Percentiles rank a stretch among this genome's conserved stretches.
Conservation (phyloP, 1,140 invertebrate genomes). For the Scaptomyza hsui region DNA sequence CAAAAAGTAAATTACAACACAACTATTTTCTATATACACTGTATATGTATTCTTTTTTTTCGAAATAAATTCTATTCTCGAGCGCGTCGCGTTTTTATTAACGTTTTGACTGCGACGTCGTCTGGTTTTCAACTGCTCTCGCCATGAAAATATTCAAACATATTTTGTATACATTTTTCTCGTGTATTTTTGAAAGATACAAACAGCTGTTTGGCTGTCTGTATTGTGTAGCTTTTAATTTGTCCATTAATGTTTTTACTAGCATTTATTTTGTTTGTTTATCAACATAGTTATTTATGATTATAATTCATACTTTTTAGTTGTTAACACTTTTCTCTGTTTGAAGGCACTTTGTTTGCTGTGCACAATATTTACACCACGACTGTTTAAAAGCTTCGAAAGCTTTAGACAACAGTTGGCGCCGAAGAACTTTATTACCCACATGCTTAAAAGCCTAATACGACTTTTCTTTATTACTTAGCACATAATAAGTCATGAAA, state of each 20-base stretch:
- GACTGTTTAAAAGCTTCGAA: slow-evolving; percentile 26
- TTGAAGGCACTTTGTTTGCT: background rate
- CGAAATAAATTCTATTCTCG: slow-evolving; percentile 15
- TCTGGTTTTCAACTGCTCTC: slow-evolving; percentile 58
- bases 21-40: slow-evolving; percentile 25
- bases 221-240: background rate
- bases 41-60: slow-evolving; percentile 21
- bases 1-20: background rate
- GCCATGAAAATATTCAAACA: slow-evolving; percentile 38
- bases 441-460: background rate
- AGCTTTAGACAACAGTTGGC: slow-evolving; percentile 6
- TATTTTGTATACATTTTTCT: slow-evolving; percentile 43
- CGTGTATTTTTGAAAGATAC: background rate
- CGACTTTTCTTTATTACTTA: background rate
- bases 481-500: background rate
- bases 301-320: too few species aligned
- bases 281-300: background rate
- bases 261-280: background rate
- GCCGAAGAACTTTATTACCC: background rate
- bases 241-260: background rate
- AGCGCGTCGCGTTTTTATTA: slow-evolving; percentile 13
- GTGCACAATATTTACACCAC: slow-evolving; percentile 7
- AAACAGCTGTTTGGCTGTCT: slow-evolving; percentile 30
- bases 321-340: background rate
- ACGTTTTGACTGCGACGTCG: slow-evolving; percentile 52